Evolutionary conservation across 2,888 invertebrate species (phyloP).

Genomic region (Heliconius charithonia): DNA sequence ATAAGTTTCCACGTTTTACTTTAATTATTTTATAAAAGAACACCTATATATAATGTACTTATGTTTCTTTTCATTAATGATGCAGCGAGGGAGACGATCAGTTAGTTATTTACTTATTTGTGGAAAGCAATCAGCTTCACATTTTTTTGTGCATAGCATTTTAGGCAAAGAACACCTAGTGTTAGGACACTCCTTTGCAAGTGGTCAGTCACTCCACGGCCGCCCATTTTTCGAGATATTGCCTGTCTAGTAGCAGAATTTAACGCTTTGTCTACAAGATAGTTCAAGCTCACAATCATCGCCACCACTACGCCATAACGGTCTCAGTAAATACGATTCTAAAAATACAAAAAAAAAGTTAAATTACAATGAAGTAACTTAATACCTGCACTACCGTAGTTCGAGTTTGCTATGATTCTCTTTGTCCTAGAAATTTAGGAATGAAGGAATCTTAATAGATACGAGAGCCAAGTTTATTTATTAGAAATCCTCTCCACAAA

Average conservation of each 20-base stretch:
- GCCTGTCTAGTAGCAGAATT: neutral
- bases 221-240: neutral
- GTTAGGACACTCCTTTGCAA: neutral
- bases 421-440: conserved; percentile 10
- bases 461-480: conserved; percentile 1
- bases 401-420: conserved; percentile 14
- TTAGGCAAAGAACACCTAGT: neutral
- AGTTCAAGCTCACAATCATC: no score
- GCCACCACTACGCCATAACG: no score
- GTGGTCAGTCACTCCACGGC: no score
- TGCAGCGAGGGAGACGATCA: neutral
- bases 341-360: neutral
- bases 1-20: neutral
- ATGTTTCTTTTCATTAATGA: neutral
- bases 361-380: neutral
- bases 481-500: conserved; percentile 14
- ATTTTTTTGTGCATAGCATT: neutral
- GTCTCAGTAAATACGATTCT: neutral
- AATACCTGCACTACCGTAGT: neutral
- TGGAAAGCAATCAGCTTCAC: no score
- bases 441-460: conserved; percentile 18
- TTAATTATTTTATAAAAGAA: no score
- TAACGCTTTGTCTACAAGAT: no score
- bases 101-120: no score
- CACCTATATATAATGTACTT: no score